Percentiles rank a stretch among this genome's conserved stretches.
Evolutionary conservation across 2,797 vertebrate species (phyloP).

Genomic region (Danio aesculapii): DNA sequence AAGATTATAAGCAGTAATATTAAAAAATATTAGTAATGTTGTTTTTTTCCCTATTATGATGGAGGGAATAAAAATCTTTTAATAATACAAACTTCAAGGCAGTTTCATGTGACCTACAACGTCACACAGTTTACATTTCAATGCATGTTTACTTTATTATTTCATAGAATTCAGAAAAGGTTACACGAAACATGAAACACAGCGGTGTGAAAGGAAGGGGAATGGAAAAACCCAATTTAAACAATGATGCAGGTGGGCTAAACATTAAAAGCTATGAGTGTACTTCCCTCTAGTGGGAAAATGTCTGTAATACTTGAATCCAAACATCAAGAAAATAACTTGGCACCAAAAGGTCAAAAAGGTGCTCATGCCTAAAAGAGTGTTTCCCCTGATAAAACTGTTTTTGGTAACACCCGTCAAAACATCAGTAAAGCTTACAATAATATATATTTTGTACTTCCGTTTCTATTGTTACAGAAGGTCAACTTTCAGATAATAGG

Average conservation of each 20-base stretch:
- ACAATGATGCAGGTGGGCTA: not conserved
- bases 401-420: not conserved
- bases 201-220: not conserved
- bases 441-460: not conserved
- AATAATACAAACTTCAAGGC: not conserved
- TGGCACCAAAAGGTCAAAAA: not conserved
- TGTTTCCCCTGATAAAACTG: constrained; percentile 24
- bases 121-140: constrained; percentile 4
- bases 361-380: not conserved
- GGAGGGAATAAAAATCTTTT: not conserved
- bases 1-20: too few relatives aligned
- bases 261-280: not conserved
- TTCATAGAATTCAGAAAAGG: not conserved
- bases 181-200: not conserved
- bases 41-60: not conserved
- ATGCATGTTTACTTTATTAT: constrained; percentile 14
- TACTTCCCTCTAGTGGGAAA: constrained; percentile 45
- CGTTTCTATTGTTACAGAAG: not conserved
- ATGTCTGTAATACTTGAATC: not conserved
- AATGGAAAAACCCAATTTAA: not conserved
- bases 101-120: not conserved
- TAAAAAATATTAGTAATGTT: too few relatives aligned
- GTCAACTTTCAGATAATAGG: not conserved
- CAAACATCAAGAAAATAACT: constrained; percentile 25
- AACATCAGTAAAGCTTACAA: constrained; percentile 8